phyloP scores from a whole-genome alignment of 2,888 invertebrate species.

The Andricus curvator region DNA sequence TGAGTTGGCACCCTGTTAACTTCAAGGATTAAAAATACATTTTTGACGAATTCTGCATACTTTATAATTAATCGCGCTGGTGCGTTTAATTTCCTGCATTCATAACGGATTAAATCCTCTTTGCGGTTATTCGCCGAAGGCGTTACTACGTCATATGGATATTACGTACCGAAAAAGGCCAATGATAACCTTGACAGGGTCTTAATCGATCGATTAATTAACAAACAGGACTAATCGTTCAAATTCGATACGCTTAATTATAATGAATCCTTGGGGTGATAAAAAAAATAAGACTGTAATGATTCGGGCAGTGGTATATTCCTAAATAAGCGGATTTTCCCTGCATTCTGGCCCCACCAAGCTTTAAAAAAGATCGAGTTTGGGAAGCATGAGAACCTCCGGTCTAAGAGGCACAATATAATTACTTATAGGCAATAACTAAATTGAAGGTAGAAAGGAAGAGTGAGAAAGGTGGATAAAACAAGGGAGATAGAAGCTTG shows the following conservation, averaged over 20 bases:
- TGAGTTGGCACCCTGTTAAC: no score
- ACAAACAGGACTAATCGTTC: slow-evolving; percentile 50
- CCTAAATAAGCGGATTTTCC: no score
- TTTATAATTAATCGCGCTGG: neutral
- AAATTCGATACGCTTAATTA: slow-evolving; percentile 52
- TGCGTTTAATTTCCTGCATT: slow-evolving; percentile 24
- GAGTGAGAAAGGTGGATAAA: slow-evolving; percentile 45
- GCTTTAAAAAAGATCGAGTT: neutral
- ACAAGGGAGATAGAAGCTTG: slow-evolving; percentile 41
- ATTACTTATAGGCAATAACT: slow-evolving; percentile 41
- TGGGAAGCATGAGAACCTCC: neutral
- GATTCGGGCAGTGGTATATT: neutral
- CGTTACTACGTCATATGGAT: slow-evolving; percentile 15
- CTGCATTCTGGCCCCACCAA: no score
- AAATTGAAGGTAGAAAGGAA: slow-evolving; percentile 45
- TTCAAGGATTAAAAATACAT: neutral
- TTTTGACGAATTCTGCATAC: neutral
- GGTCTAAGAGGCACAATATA: slow-evolving; percentile 19
- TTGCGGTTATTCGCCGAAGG: slow-evolving; percentile 16
- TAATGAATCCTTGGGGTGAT: neutral
- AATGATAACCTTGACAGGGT: slow-evolving; percentile 36
- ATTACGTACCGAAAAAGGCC: slow-evolving; percentile 20
- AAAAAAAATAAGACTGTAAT: neutral
- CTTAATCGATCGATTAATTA: slow-evolving; percentile 34
- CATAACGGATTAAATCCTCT: slow-evolving; percentile 18